A percentile compares a stretch with the other conserved stretches of the same genome.
Conservation (phyloP, 2,113 vertebrate genomes). For the Shinisaurus crocodilurus region DNA sequence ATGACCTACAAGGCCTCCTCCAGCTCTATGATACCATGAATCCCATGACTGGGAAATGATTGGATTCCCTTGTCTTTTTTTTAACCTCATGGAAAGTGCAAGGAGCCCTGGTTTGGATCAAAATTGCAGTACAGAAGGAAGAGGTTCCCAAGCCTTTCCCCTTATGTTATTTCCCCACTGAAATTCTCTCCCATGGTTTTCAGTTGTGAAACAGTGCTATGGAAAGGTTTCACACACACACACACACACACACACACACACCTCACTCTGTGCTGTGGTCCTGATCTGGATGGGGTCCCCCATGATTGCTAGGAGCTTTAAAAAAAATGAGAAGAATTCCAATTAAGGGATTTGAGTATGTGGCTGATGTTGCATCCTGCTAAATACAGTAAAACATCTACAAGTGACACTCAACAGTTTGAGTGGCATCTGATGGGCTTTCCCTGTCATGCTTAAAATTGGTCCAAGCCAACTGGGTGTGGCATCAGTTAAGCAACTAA, state of each 20-base stretch:
- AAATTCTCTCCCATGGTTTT: not conserved
- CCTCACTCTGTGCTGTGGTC: too few relatives aligned
- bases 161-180: not conserved
- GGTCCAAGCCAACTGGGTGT: not conserved
- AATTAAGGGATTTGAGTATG: too few relatives aligned
- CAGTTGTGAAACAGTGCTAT: too few relatives aligned
- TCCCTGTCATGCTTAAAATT: not conserved
- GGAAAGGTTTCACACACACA: too few relatives aligned
- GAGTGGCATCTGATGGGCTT: not conserved
- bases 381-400: too few relatives aligned
- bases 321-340: too few relatives aligned
- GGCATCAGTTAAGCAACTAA: not conserved
- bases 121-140: not conserved
- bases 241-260: too few relatives aligned
- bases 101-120: not conserved
- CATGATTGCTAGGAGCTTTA: too few relatives aligned
- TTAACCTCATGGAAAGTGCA: not conserved
- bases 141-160: not conserved
- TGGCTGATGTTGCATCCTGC: too few relatives aligned
- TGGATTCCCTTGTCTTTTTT: not conserved
- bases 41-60: not conserved
- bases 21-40: not conserved
- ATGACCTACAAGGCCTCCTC: not conserved
- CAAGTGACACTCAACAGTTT: too few relatives aligned
- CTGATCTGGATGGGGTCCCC: too few relatives aligned